phyloP scores from a whole-genome alignment of 2,888 invertebrate genomes.

The Gastracanthus pulcherrimus region DNA sequence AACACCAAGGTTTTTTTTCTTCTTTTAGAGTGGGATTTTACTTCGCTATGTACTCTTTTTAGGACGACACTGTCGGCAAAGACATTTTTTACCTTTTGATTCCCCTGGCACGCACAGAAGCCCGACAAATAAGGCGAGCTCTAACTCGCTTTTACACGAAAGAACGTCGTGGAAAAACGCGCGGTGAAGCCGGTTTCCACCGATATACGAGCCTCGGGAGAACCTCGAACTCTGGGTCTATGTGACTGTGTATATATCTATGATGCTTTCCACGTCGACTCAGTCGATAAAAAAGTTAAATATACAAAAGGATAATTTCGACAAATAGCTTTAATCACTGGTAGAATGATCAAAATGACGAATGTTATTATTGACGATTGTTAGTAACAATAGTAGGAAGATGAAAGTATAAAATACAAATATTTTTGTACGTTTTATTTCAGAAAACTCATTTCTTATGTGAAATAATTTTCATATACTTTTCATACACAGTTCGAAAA shows the following conservation, averaged over 20 bases:
- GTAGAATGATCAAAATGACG: too few species aligned
- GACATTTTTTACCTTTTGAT: neutral
- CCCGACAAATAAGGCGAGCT: neutral
- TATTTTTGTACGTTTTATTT: too few species aligned
- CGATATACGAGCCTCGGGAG: neutral
- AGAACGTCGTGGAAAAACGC: slow-evolving; percentile 1
- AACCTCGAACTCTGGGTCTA: neutral
- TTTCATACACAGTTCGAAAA: too few species aligned
- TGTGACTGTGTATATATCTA: too few species aligned
- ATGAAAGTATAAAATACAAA: too few species aligned
- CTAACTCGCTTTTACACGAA: slow-evolving; percentile 1
- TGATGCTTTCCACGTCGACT: neutral
- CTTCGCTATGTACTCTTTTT: too few species aligned
- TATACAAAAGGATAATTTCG: neutral
- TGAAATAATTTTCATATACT: too few species aligned
- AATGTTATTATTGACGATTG: too few species aligned
- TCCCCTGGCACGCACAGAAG: neutral
- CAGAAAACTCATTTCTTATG: too few species aligned
- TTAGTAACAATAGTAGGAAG: too few species aligned
- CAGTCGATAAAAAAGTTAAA: neutral
- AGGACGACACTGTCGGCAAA: neutral
- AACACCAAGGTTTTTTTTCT: neutral
- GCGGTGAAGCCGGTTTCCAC: neutral
- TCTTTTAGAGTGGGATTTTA: too few species aligned
- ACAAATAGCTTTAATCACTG: too few species aligned